Evolutionary conservation across 2,797 vertebrate species (phyloP), one percentile per base, ranked within the genome.

Genomic region (Tachyglossus aculeatus): DNA sequence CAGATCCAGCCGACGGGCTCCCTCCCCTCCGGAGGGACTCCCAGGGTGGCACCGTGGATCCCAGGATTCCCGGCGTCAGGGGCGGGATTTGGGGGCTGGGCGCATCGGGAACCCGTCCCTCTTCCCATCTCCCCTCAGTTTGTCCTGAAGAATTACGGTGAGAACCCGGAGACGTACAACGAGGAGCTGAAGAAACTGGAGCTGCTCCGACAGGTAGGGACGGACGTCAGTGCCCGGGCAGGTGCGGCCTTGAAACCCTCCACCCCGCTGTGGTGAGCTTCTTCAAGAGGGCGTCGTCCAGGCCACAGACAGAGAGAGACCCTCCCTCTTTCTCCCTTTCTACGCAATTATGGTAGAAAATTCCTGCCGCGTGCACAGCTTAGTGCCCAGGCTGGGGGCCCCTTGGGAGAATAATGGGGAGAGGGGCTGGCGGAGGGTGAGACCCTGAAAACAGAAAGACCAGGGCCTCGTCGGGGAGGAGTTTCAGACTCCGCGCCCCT

Each of bases 121-220:
- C 39, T 32, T 9, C 16, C 2, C 9, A 18, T n/a, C 14, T 29
- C 31, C 16, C 3, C 38, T 4, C 77, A 99, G 98, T 99, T 97
- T 79, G 97, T 99, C 48, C 79, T 97, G 77, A 98, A 97, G 88
- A 97, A 98, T 83, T 99, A 98, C 5, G 96, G 96, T 2, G 98
- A 99, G 87, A 97, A 98, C 85, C 98, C 98, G 0, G 97, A 99
- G 88, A 95, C 92, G 82, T 99, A 99, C 91, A 98, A 96, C 0
- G 98, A 99, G 74, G 96, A 98, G 77, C 84, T 99, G 84, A 98
- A 97, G 87, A 99, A 99, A 73, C 89, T 99, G 89, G 97, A 99
- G 82, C 91, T 94, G 27, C 91, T 99, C 29, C 90, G 98, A 51
- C 97, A 98, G 96, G 98, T 96, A 41, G 74, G 90, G 37, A 11